A percentile compares a stretch with the other conserved stretches of the same genome.
Evolutionary conservation across 2,888 invertebrate species (phyloP).

Genomic region (Polymixis flavicincta): DNA sequence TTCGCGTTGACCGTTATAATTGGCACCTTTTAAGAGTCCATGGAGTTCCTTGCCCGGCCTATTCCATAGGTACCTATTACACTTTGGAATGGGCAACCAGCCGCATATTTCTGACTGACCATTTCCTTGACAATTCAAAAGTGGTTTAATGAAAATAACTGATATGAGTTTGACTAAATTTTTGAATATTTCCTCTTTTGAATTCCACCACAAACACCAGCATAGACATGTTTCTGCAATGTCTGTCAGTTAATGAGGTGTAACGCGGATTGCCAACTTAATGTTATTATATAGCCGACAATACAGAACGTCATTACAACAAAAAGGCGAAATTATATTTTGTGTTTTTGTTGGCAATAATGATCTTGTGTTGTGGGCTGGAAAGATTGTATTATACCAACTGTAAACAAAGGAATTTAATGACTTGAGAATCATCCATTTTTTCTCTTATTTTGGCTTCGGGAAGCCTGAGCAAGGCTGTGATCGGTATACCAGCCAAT

Average conservation of each 20-base stretch:
- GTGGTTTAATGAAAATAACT: no score
- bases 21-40: no score
- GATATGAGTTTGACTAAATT: no score
- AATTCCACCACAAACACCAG: constrained; percentile 47
- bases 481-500: not conserved
- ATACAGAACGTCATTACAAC: constrained; percentile 55
- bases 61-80: no score
- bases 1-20: no score
- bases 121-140: no score
- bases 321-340: constrained; percentile 42
- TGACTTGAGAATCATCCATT: constrained; percentile 21
- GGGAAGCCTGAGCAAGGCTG: not conserved
- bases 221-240: constrained; percentile 73
- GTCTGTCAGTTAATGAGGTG: constrained; percentile 78
- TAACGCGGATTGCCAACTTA: constrained; percentile 74
- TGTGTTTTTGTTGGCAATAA: constrained; percentile 39
- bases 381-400: constrained; percentile 34
- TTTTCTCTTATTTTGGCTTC: constrained; percentile 8
- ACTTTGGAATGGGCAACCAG: no score
- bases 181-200: constrained; percentile 7
- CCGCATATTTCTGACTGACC: no score
- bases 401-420: constrained; percentile 24
- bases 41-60: no score
- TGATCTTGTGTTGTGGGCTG: constrained; percentile 38
- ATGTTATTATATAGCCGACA: constrained; percentile 66